phyloP scores from a whole-genome alignment of 1,140 invertebrate genomes.

The Drepana arcuata region DNA sequence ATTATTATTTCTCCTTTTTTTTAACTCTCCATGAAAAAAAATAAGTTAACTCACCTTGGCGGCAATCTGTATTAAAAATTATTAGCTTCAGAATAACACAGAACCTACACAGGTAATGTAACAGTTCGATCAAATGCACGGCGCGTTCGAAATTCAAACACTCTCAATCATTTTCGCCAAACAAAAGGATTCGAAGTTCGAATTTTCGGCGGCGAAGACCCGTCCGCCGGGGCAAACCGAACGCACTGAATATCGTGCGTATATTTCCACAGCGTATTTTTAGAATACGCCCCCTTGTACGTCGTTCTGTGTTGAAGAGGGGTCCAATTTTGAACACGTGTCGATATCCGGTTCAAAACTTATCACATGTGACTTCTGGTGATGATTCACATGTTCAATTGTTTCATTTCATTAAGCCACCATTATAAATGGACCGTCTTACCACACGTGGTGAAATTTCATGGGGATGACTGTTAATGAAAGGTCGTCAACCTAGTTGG shows the following conservation, averaged over 20 bases:
- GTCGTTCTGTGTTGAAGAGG: too few species aligned
- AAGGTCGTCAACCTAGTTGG: too few species aligned
- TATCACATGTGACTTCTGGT: too few species aligned
- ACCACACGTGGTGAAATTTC: too few species aligned
- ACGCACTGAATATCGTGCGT: conserved; percentile 29
- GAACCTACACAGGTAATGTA: neutral
- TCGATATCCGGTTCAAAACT: conserved; percentile 35
- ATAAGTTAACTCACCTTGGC: neutral
- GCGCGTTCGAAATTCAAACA: conserved; percentile 16
- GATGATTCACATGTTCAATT: too few species aligned
- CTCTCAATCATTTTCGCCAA: conserved; percentile 18
- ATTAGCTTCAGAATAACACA: neutral
- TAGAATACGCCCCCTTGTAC: conserved; percentile 64
- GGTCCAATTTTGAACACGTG: conserved; percentile 44
- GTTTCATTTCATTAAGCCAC: too few species aligned
- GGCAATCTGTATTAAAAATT: neutral
- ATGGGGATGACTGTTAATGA: too few species aligned
- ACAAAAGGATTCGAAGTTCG: conserved; percentile 22
- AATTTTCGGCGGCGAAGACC: conserved; percentile 18
- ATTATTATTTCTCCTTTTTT: too few species aligned
- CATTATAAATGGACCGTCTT: too few species aligned
- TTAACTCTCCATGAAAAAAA: neutral
- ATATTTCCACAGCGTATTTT: conserved; percentile 49
- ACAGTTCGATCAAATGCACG: neutral
- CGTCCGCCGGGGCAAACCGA: conserved; percentile 30